These are phyloP conservation scores for Oncorhynchus masou DNA, from an alignment of 2,113 vertebrate genomes.

Conservation along the genomic window DNA sequence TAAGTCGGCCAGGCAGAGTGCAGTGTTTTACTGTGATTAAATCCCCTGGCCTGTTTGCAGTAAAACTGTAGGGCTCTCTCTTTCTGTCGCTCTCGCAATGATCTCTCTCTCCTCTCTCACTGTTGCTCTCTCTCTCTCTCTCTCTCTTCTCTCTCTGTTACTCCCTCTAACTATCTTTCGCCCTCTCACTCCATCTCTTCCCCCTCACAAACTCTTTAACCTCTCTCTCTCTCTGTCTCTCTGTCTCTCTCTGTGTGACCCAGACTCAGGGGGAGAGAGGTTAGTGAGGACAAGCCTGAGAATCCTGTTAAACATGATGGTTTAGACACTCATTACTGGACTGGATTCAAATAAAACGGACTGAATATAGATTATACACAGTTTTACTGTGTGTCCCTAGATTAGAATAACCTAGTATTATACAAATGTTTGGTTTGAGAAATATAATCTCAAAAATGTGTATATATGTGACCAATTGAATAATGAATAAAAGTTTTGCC, in stretches of 20 bases:
- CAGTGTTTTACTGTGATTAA: conserved; percentile 73
- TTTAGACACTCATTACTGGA: conserved; percentile 39
- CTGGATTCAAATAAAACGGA: conserved; percentile 21
- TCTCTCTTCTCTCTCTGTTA: conserved; percentile 10
- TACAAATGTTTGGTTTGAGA: no score
- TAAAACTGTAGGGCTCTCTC: conserved; percentile 41
- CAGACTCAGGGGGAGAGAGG: conserved; percentile 43
- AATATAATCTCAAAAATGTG: no score
- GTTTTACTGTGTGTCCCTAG: conserved; percentile 15
- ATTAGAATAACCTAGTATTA: no score
- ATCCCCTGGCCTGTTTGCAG: conserved; percentile 63
- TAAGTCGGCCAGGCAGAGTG: conserved; percentile 45
- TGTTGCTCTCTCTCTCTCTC: conserved; percentile 5
- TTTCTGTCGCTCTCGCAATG: background rate
- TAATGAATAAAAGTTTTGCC: no score
- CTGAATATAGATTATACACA: conserved; percentile 11
- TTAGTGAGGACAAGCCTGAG: conserved; percentile 39
- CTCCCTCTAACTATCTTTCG: conserved; percentile 22
- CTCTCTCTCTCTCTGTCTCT: conserved; percentile 38
- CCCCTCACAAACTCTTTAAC: conserved; percentile 37
- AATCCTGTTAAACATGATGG: conserved; percentile 31
- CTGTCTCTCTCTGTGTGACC: conserved; percentile 44
- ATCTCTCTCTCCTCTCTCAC: conserved; percentile 2
- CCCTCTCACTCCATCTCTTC: background rate
- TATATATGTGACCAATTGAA: no score